Conservation (phyloP, 2,797 vertebrate genomes). For the Sylvia borin region DNA sequence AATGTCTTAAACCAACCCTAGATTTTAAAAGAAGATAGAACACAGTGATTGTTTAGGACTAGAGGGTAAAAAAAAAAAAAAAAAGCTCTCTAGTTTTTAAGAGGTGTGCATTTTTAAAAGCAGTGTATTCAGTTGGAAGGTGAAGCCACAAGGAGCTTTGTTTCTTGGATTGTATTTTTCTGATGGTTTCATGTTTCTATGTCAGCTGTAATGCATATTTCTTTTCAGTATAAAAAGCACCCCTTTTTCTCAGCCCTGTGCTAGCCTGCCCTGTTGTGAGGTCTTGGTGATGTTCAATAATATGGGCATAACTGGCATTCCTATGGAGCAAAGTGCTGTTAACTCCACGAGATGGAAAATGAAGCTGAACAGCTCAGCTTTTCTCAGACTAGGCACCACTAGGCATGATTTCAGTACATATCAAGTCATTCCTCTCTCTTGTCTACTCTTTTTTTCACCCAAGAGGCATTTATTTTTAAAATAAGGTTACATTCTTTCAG, state of each 20-base stretch:
- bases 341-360: neutral
- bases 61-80: neutral
- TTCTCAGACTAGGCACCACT: neutral
- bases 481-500: conserved; percentile 51
- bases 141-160: neutral
- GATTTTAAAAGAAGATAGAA: neutral
- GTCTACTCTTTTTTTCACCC: neutral
- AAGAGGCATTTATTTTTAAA: conserved; percentile 51
- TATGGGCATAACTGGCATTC: neutral
- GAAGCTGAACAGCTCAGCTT: neutral
- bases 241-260: neutral
- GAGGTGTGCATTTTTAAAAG: neutral
- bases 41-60: neutral
- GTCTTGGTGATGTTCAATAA: neutral
- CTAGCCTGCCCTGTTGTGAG: neutral
- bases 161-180: neutral
- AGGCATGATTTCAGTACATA: neutral
- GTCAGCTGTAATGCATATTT: neutral
- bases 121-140: neutral
- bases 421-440: neutral
- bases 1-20: neutral
- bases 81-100: neutral
- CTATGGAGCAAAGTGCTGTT: neutral
- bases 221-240: neutral
- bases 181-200: neutral